Conservation (phyloP, 2,888 invertebrate species). For the Pycnomerus fuliginosus region DNA sequence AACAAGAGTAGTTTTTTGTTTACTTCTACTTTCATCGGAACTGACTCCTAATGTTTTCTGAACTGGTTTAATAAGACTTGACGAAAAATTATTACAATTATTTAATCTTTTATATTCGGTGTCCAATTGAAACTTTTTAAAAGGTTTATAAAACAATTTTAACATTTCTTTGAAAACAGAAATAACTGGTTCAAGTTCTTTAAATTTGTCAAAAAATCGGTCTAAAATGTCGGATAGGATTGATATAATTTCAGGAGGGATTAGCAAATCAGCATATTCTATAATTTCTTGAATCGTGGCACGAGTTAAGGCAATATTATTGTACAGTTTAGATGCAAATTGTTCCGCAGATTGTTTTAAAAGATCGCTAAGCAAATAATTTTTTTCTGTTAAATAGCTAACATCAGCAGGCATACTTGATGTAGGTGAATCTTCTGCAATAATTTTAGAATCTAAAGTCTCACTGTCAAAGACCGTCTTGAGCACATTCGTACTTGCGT, state of each 20-base stretch:
- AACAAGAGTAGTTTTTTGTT: neutral
- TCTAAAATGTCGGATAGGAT: too few relatives aligned
- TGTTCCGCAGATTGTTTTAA: neutral
- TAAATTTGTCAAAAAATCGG: neutral
- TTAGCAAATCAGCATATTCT: neutral
- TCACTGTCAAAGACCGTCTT: too few relatives aligned
- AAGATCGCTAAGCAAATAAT: neutral
- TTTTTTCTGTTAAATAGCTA: neutral
- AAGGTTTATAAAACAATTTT: too few relatives aligned
- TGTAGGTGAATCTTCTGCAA: neutral
- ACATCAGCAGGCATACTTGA: neutral
- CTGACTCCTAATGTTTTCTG: neutral
- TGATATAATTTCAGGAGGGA: too few relatives aligned
- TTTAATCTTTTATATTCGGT: neutral
- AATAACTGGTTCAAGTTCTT: neutral
- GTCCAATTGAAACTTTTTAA: neutral
- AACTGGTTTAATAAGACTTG: conserved; percentile 1
- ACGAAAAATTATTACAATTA: neutral
- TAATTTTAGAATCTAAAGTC: too few relatives aligned
- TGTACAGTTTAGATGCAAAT: neutral
- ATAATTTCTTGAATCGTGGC: neutral
- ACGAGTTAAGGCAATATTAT: neutral
- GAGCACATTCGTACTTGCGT: too few relatives aligned
- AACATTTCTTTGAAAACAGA: neutral
- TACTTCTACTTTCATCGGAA: neutral